Evolutionary conservation across 2,888 invertebrate species (phyloP), one percentile per base, ranked within the genome.

Genomic region (Drosophila cyrtoloma): DNA sequence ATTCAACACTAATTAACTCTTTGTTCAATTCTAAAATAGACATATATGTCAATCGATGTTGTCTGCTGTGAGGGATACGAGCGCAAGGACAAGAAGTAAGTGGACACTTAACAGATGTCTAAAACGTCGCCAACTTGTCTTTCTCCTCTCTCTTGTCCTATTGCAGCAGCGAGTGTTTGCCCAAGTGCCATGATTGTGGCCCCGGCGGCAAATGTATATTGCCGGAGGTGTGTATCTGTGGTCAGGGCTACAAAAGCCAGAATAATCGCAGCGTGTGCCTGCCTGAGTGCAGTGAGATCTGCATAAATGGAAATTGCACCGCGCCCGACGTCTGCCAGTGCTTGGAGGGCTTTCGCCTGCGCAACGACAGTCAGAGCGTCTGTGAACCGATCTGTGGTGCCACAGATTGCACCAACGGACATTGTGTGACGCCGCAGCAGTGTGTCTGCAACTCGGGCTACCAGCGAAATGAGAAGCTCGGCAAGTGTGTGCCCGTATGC

Each of bases 391-490:
- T 80, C 3, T 94, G 94, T 79, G 58, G 76, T 10, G 74, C 6
- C 28, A 26, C 3, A 2, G 79, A 87, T 9, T 95, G 95, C 75
- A 74, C 76, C 2, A 93, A 94, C 71, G 94, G 94, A 0, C 86
- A 93, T 39, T 96, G 96, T 84, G 93, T 94, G 5, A 94, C 93
- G 3, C 95, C 95, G 0, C 94, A 95, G 61, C 92, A 93, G 0
- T 96, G 96, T 87, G 93, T 92, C 14, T 96, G 96, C 83, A 92
- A 94, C 22, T 82, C 92, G 3, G 95, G 95, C 51, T 93, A 91
- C 42, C 58, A 71, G n/a, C 80, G 82, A 22, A 79, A 82, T 42
- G 85, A 84, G 37, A 82, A 65, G 4, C 58, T 89, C 1, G 78
- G 70, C 4, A 77, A 79, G 22, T 93, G 93, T 63, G 71, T 87